Conservation (phyloP, 2,888 invertebrate genomes). For the Rapana venosa region DNA sequence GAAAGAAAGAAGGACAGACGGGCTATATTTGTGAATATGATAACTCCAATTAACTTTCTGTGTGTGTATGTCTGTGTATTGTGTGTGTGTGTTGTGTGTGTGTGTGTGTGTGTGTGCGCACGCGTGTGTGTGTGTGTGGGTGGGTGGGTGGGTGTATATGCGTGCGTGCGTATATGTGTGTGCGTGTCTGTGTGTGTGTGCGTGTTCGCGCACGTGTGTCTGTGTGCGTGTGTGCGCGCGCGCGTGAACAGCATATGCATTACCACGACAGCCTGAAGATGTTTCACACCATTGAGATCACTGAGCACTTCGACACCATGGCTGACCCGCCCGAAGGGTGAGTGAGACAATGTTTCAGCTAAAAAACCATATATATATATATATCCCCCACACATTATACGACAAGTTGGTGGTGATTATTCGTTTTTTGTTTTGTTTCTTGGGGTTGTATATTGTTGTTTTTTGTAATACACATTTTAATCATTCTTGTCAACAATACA, state of each 20-base stretch:
- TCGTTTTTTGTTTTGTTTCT: not conserved
- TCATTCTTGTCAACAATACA: too few relatives aligned
- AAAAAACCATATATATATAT: not conserved
- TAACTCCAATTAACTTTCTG: too few relatives aligned
- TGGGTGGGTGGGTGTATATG: too few relatives aligned
- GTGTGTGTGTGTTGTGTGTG: too few relatives aligned
- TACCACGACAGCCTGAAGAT: conserved; percentile 56
- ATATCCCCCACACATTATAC: not conserved
- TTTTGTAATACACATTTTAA: too few relatives aligned
- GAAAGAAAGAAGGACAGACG: too few relatives aligned
- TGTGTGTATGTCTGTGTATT: too few relatives aligned
- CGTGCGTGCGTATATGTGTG: not conserved
- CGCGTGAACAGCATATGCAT: conserved; percentile 53
- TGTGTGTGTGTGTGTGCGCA: too few relatives aligned
- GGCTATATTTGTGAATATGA: too few relatives aligned
- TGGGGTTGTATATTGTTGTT: too few relatives aligned
- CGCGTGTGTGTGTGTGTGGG: too few relatives aligned
- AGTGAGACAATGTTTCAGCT: not conserved
- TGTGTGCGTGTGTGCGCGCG: not conserved
- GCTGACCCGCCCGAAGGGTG: conserved; percentile 55
- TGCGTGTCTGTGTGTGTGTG: too few relatives aligned
- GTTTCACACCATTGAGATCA: conserved; percentile 59
- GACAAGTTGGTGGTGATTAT: not conserved
- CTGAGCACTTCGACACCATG: conserved; percentile 58
- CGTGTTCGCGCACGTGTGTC: not conserved